These are phyloP conservation scores for Archocentrus centrarchus DNA, from an alignment of 2,113 vertebrate genomes.

Conservation along the genomic window DNA sequence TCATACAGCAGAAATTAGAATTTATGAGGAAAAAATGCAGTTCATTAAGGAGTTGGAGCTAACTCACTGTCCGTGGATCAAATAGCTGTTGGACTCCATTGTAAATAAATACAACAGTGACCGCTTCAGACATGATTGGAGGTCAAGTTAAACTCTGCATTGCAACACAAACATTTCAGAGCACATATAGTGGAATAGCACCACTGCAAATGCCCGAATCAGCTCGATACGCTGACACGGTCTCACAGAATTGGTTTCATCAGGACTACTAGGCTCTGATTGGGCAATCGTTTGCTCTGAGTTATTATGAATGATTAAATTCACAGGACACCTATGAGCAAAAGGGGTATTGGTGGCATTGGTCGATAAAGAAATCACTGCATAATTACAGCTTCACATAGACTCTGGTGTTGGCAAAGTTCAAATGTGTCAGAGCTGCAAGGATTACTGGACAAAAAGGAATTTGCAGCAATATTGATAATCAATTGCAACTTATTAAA, in stretches of 20 bases:
- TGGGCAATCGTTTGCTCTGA: not conserved
- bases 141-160: not conserved
- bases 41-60: not conserved
- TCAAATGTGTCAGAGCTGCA: not conserved
- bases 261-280: rapidly evolving
- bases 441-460: not conserved
- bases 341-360: not conserved
- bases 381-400: not conserved
- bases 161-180: not conserved
- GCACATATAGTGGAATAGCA: not conserved
- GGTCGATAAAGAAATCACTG: not conserved
- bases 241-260: not conserved
- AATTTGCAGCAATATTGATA: not conserved
- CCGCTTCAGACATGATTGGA: not conserved
- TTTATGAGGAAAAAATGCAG: constrained; percentile 1
- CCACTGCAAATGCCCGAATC: not conserved
- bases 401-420: not conserved
- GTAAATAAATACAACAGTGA: not conserved
- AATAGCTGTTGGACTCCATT: not conserved
- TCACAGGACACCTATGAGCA: not conserved
- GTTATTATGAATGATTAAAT: not conserved
- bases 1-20: not conserved
- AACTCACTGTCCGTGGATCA: constrained; percentile 14
- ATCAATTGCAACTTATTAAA: not conserved
- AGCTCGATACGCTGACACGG: not conserved